Base-by-base conservation (phyloP, 2,888 invertebrate genomes). In the Anticlea derivata region DNA sequence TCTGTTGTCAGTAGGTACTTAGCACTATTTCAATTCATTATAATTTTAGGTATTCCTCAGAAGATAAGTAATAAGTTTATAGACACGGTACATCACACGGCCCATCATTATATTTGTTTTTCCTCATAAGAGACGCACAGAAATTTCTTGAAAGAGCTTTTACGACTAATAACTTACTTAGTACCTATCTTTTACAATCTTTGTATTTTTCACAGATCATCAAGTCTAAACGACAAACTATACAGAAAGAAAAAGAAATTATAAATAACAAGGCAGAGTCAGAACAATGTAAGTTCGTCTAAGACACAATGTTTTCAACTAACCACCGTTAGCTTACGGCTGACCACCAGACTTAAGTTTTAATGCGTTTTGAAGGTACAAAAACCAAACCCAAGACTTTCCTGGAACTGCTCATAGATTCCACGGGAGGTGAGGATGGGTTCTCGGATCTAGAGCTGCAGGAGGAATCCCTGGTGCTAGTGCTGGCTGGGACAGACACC, bases 401-500 rank as follows among this genome's bases (percentile, higher is more conserved):
- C 31, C 45, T 81, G 1, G 78, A 80, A 2, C 57, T 73, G 20
- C 60, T 80, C 20, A 72, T 80, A 11, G 64, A 74, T 7, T 55
- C 62, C 0, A 65, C 70, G 2, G 65, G 60, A 7, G 50, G 62
- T 1, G 48, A 53, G 0, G 48, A 48, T 1, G 70, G 71, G 1
- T 73, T 64, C 23, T 64, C 59, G 0, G 68, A 78, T 10, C 8
- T 51, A 2, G 74, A 73, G 37, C 57, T 83, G 1, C 65, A 61
- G 0, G 82, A 83, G 17, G 83, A 83, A 44, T 61, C 58, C 0
- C 23, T 77, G 1, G 73, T 78, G 1, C 34, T 82, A 4, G 55
- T 75, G 5, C 44, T 75, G 0, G 83, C 79, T 5, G 81, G 78
- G 0, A 79, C 78, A 0, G 83, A 82, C 22, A 80, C 81, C 0